Conservation (phyloP, 2,113 vertebrate genomes). For the Alethe castanea region DNA sequence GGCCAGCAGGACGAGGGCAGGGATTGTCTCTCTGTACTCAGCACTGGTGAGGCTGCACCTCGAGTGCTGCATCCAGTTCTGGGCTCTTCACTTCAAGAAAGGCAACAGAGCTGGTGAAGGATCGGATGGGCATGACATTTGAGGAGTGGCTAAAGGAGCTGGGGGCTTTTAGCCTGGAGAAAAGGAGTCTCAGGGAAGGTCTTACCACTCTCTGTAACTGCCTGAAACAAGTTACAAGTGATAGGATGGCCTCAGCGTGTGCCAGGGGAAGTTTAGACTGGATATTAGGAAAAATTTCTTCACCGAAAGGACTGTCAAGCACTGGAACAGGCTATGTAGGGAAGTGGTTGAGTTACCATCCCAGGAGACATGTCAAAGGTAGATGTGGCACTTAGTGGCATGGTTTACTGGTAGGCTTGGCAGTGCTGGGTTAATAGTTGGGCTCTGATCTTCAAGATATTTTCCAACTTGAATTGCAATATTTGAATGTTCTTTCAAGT, state of each 20-base stretch:
- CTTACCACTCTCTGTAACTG: neutral
- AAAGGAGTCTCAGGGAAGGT: neutral
- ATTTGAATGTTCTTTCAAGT: neutral
- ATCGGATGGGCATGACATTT: fast-evolving
- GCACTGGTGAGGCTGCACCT: neutral
- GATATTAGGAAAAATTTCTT: neutral
- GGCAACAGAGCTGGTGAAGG: neutral
- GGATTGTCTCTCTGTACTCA: fast-evolving
- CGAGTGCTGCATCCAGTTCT: neutral
- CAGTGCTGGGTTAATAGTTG: neutral
- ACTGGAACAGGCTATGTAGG: neutral
- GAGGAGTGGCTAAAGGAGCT: neutral
- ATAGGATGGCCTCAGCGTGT: neutral
- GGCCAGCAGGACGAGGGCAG: neutral
- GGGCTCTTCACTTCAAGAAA: neutral
- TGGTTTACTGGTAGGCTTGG: neutral
- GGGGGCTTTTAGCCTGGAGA: neutral
- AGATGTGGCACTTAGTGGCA: neutral
- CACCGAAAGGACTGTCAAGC: neutral
- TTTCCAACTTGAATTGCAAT: neutral
- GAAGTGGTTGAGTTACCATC: neutral
- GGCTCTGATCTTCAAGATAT: neutral
- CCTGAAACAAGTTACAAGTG: neutral
- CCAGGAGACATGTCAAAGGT: neutral
- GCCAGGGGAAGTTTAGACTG: neutral